Evolutionary conservation across 2,113 vertebrate species (phyloP).

Genomic region (Oncorhynchus tshawytscha): DNA sequence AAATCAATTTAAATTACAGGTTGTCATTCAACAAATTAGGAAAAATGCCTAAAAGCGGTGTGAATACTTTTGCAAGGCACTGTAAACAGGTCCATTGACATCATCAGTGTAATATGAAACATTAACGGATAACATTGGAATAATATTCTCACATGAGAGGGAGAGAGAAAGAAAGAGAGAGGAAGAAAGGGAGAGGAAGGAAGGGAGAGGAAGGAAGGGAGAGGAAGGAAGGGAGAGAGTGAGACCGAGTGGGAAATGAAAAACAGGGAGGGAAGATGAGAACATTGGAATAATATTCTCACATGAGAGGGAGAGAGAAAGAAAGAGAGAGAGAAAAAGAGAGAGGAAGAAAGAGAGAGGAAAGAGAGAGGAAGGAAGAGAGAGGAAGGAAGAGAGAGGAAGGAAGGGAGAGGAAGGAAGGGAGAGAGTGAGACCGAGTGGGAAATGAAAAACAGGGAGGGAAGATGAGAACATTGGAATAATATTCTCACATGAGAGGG

Average conservation of each 20-base stretch:
- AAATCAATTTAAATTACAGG: too few species aligned
- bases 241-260: neutral
- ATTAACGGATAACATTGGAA: conserved; percentile 55
- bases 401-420: neutral
- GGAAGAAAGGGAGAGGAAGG: neutral
- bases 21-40: too few species aligned
- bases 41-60: too few species aligned
- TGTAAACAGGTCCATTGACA: conserved; percentile 51
- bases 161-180: neutral
- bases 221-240: neutral
- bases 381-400: too few species aligned
- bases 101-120: conserved; percentile 57
- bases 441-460: neutral
- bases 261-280: neutral
- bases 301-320: neutral
- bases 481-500: too few species aligned
- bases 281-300: conserved; percentile 17
- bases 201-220: too few species aligned
- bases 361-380: too few species aligned
- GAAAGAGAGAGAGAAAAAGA: too few species aligned
- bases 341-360: too few species aligned
- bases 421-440: neutral
- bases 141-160: conserved; percentile 17
- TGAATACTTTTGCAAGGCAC: too few species aligned
- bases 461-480: neutral